These are phyloP conservation scores for Pantelozetes paolii DNA, from an alignment of 2,888 invertebrate genomes.

Conservation along the genomic window DNA sequence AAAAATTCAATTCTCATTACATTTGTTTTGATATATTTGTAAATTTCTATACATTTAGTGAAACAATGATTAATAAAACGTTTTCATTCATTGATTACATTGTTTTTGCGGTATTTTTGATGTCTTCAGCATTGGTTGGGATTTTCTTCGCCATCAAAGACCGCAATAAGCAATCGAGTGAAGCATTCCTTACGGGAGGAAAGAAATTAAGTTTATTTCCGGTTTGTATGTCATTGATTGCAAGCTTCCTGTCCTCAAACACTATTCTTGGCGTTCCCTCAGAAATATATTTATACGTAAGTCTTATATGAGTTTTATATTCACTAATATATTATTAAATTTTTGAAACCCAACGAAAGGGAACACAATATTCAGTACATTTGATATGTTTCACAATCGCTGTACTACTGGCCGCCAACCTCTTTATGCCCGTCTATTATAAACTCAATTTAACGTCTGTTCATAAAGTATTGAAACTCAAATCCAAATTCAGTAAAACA, in stretches of 20 bases:
- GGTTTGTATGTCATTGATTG: constrained; percentile 80
- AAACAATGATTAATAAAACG: constrained; percentile 13
- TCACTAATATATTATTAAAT: neutral
- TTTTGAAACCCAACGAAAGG: constrained; percentile 1
- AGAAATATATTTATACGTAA: constrained; percentile 73
- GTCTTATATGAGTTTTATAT: neutral
- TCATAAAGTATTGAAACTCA: constrained; percentile 30
- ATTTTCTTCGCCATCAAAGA: constrained; percentile 71
- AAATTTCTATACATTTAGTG: too few species aligned
- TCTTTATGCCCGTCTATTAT: constrained; percentile 38
- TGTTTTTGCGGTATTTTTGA: constrained; percentile 69
- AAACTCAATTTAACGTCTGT: constrained; percentile 17
- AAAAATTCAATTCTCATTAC: too few species aligned
- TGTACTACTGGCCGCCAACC: constrained; percentile 34
- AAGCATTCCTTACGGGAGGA: constrained; percentile 71
- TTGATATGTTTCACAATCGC: constrained; percentile 48
- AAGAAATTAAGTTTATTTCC: constrained; percentile 74
- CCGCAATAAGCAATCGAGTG: constrained; percentile 64
- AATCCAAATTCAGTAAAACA: too few species aligned
- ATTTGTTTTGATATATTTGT: too few species aligned
- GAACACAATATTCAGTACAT: constrained; percentile 19
- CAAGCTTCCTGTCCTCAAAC: constrained; percentile 86
- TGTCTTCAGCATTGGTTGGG: constrained; percentile 75
- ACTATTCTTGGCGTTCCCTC: constrained; percentile 85
- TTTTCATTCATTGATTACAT: constrained; percentile 61